Base-by-base conservation (phyloP, 2,113 vertebrate genomes). In the Sorex fumeus region DNA sequence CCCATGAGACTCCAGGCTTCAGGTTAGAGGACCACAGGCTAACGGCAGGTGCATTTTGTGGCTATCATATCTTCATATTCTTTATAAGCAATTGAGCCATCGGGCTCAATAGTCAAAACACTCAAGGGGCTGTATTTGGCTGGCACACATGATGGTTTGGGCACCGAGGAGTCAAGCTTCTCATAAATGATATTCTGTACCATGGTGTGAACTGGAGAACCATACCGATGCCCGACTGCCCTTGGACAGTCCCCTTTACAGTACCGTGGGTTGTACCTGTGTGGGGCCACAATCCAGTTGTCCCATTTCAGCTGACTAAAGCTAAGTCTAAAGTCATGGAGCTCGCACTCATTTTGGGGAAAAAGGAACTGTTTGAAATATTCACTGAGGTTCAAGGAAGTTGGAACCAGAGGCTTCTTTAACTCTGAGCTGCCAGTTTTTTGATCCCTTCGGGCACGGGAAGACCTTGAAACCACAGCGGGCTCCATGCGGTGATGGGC, bases 61-160 rank as follows among this genome's bases (percentile, higher is more conserved):
- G 99, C 99, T 3, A 99, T 98, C 99, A 99, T 99, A 34, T 99
- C 98, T 84, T 99, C 98, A 7, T 99, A 99, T 92, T 99, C 99
- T 90, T 99, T 99, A 95, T 99, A 99, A 81, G 98, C 98, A 0
- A 99, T 99, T 50, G 99, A 99, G 87, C 98, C 98, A 0, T 99
- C 99, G 0, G 98, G 98, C 96, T 99, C 99, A 3, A 99, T 96
- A 83, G 98, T 98, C 80, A 99, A 97, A 74, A 99, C 98, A 11
- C 99, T 99, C 83, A 99, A 93, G 0, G 99, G 99, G 91, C 97
- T 98, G 92, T 99, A 99, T 4, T 98, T 98, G 0, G 99, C 99
- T 0, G 99, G 99, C 1, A 99, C 98, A 0, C 99, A 99, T 0
- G 99, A 99, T 2, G 99, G 99, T 83, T 97, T 90, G 0, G 99